A percentile compares a stretch with the other conserved stretches of the same genome.
These are phyloP conservation scores for Heteromurus nitidus DNA, from an alignment of 2,888 invertebrate species.

Conservation along the genomic window DNA sequence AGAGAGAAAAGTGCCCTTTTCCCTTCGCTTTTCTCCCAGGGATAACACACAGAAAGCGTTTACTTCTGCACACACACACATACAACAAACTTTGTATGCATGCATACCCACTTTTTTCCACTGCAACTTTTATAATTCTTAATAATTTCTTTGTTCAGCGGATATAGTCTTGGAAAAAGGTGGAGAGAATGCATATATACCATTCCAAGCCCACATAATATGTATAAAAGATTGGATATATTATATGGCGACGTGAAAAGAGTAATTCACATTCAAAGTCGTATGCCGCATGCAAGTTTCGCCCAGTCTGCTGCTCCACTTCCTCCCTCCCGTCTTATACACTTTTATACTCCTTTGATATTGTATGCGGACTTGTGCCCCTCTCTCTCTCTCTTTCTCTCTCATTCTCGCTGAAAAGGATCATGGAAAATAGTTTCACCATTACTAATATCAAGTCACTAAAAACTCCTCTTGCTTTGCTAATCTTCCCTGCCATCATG, in stretches of 20 bases:
- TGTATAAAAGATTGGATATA: too few relatives aligned
- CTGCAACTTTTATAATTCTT: slow-evolving; percentile 34
- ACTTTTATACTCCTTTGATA: slow-evolving; percentile 6
- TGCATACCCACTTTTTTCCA: not conserved
- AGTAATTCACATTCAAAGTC: slow-evolving; percentile 25
- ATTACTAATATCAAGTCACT: slow-evolving; percentile 24
- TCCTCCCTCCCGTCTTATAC: slow-evolving; percentile 6
- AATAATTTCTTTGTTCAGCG: slow-evolving; percentile 21
- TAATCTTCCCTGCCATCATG: slow-evolving; percentile 50
- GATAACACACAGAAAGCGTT: not conserved
- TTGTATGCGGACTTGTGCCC: not conserved
- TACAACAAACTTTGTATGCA: slow-evolving; percentile 15
- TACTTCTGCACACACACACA: slow-evolving; percentile 1
- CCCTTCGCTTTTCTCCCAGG: slow-evolving; percentile 10
- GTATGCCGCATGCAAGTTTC: slow-evolving; percentile 29
- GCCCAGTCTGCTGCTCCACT: slow-evolving; percentile 24
- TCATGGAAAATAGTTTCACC: not conserved
- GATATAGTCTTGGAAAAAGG: not conserved
- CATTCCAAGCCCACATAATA: not conserved
- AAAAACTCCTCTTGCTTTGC: slow-evolving; percentile 21
- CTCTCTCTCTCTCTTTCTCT: not conserved
- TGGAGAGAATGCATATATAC: slow-evolving; percentile 4
- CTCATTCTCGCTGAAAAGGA: not conserved
- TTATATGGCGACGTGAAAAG: too few relatives aligned
- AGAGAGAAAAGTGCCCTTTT: slow-evolving; percentile 36